phyloP scores from a whole-genome alignment of 1,140 invertebrate species.

The Aphelinus certus region DNA sequence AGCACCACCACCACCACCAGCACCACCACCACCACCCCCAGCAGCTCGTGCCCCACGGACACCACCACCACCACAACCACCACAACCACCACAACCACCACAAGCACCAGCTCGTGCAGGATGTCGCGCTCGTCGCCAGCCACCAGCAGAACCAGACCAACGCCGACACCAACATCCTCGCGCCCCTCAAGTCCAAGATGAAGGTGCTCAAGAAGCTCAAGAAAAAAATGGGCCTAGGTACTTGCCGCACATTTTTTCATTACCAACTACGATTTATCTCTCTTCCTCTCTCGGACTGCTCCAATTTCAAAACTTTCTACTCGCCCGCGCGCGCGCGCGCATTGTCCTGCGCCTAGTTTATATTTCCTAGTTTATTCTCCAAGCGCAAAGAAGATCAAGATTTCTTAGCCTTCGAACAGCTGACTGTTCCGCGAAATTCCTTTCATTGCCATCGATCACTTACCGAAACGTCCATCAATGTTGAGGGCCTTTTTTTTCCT shows the following conservation, averaged over 20 bases:
- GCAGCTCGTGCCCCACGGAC: neutral
- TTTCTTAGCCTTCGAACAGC: too few species aligned
- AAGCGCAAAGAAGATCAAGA: too few species aligned
- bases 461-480: too few species aligned
- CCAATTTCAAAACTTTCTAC: neutral
- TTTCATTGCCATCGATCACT: neutral
- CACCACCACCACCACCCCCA: conserved; percentile 2
- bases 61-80: conserved; percentile 46
- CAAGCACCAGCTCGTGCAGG: conserved; percentile 40
- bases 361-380: too few species aligned
- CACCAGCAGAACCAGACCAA: conserved; percentile 38
- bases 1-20: conserved; percentile 29
- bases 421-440: neutral
- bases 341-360: too few species aligned
- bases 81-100: conserved; percentile 50
- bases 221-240: conserved; percentile 69
- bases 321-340: too few species aligned
- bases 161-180: conserved; percentile 61
- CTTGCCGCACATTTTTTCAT: conserved; percentile 35
- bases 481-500: neutral
- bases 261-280: neutral
- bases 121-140: conserved; percentile 2
- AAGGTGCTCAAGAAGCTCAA: conserved; percentile 70
- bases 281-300: conserved; percentile 7
- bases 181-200: conserved; percentile 67